Percentiles rank a stretch among this genome's conserved stretches.
Conservation (phyloP, 2,888 invertebrate species). For the Gari tellinella region DNA sequence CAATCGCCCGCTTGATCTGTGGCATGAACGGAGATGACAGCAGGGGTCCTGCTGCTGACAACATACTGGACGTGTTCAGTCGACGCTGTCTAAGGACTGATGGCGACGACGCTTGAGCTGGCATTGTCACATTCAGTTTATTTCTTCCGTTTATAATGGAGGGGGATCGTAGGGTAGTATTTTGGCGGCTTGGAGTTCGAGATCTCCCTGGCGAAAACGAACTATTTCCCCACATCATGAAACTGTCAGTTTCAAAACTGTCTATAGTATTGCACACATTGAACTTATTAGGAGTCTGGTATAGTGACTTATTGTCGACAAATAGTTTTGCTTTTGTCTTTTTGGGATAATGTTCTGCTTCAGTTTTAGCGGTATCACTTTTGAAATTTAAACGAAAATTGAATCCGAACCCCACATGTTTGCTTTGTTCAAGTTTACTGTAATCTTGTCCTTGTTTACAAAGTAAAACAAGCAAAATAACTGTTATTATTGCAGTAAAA, state of each 20-base stretch:
- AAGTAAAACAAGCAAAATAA: too few relatives aligned
- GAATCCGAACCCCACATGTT: too few relatives aligned
- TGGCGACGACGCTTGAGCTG: constrained; percentile 26
- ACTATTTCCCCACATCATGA: constrained; percentile 29
- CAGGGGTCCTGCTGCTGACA: constrained; percentile 63
- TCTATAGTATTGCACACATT: not conserved
- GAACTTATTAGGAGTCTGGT: too few relatives aligned
- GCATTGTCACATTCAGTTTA: constrained; percentile 32
- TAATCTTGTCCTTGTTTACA: too few relatives aligned
- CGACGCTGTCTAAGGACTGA: constrained; percentile 32
- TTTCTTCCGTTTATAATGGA: constrained; percentile 4
- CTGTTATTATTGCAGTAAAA: too few relatives aligned
- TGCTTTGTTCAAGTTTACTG: too few relatives aligned
- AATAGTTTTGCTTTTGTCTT: too few relatives aligned
- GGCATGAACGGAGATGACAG: constrained; percentile 73
- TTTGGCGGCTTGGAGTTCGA: not conserved
- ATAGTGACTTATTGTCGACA: too few relatives aligned
- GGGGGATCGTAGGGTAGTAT: too few relatives aligned
- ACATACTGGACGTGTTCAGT: constrained; percentile 9
- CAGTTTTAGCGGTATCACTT: too few relatives aligned
- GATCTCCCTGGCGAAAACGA: constrained; percentile 6
- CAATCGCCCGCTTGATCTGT: constrained; percentile 73
- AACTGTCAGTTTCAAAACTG: not conserved
- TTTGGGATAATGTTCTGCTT: too few relatives aligned
- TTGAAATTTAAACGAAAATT: too few relatives aligned